These are phyloP conservation scores for Elephantulus edwardii DNA, from an alignment of 2,113 vertebrate genomes.

Conservation along the genomic window DNA sequence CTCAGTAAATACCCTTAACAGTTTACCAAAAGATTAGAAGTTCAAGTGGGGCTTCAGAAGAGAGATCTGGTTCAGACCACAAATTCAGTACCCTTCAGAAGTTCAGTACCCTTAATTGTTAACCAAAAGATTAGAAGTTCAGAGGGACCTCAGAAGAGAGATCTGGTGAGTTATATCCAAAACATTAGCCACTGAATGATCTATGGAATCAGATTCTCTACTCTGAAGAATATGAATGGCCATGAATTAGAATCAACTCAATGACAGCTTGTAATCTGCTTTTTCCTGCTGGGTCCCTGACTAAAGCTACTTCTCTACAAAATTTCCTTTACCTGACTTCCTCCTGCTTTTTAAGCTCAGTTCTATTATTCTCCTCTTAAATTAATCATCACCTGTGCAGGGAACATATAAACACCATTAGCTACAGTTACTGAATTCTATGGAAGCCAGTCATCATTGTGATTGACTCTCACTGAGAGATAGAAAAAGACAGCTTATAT, in stretches of 20 bases:
- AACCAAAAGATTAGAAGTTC: neutral
- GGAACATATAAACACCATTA: neutral
- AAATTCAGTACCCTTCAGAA: no score
- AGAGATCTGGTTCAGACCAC: no score
- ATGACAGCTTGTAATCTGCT: neutral
- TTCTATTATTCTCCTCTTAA: neutral
- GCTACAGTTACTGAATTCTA: neutral
- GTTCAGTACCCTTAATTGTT: no score
- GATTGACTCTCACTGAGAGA: neutral
- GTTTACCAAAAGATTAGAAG: neutral
- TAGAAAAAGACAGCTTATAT: neutral
- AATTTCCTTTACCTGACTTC: neutral
- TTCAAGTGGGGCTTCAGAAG: neutral
- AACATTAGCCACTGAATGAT: no score
- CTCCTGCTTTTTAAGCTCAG: neutral
- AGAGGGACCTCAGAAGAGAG: neutral
- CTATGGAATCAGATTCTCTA: no score
- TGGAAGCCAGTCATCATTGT: neutral
- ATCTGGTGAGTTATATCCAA: neutral
- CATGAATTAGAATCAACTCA: no score
- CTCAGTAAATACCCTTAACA: neutral
- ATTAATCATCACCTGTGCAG: neutral
- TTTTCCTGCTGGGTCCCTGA: neutral
- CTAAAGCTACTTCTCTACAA: neutral
- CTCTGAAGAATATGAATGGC: no score